Evolutionary conservation across 2,888 invertebrate genomes (phyloP).

Genomic region (Leptothorax acervorum): DNA sequence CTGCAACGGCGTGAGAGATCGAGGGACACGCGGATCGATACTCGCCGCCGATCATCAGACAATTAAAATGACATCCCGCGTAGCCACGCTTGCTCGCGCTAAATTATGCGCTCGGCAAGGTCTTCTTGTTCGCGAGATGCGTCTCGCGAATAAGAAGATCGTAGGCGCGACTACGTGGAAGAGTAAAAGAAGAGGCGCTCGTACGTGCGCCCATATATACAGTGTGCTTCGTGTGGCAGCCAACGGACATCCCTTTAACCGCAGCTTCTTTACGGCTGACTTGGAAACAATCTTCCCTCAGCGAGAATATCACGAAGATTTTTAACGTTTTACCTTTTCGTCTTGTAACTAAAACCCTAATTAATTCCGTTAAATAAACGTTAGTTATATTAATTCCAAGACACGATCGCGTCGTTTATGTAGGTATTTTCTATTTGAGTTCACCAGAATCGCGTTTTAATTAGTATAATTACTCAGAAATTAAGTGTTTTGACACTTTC

Average conservation of each 20-base stretch:
- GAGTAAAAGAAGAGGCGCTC: conserved; percentile 25
- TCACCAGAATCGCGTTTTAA: background rate
- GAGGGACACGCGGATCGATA: conserved; percentile 22
- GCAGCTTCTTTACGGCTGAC: background rate
- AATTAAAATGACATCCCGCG: conserved; percentile 49
- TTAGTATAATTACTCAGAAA: background rate
- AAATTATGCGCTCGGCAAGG: conserved; percentile 42
- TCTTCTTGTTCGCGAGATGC: conserved; percentile 37
- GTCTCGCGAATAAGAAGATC: conserved; percentile 44
- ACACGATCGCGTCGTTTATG: too few relatives aligned
- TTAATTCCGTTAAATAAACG: background rate
- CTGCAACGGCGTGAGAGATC: conserved; percentile 10
- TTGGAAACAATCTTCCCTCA: background rate
- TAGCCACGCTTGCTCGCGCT: conserved; percentile 27
- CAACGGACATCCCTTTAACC: background rate
- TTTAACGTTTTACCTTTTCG: background rate
- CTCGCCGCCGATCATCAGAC: conserved; percentile 27
- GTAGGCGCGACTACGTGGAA: conserved; percentile 47
- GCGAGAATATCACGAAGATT: background rate
- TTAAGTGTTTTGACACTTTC: background rate
- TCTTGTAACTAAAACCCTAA: background rate
- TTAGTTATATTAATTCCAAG: background rate
- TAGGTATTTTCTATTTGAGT: background rate
- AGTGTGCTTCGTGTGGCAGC: background rate
- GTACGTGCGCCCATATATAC: conserved; percentile 31